A percentile compares a stretch with the other conserved stretches of the same genome.
These are phyloP conservation scores for Trogon surrucura DNA, from an alignment of 2,113 vertebrate species.

Conservation along the genomic window DNA sequence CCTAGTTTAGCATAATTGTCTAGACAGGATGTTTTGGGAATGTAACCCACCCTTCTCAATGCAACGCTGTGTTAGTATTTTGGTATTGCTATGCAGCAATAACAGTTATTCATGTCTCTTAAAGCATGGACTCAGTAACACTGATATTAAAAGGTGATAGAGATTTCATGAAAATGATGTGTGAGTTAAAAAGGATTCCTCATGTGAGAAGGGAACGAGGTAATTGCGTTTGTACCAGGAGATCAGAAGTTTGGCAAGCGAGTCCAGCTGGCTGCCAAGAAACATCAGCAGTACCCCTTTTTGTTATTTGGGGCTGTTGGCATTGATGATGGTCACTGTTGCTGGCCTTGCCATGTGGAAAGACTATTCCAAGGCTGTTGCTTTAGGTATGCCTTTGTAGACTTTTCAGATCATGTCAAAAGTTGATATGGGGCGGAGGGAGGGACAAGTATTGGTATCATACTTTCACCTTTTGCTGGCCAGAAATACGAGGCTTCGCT, in stretches of 20 bases:
- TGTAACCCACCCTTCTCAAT: neutral
- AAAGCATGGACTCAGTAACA: neutral
- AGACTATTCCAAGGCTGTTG: neutral
- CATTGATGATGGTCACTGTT: neutral
- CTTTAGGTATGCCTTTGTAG: neutral
- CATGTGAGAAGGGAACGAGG: neutral
- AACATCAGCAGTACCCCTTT: neutral
- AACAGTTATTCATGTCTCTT: neutral
- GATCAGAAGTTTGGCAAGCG: neutral
- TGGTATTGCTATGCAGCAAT: neutral
- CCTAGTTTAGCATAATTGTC: slow-evolving; percentile 31
- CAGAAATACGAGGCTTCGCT: neutral
- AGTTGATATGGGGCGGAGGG: neutral
- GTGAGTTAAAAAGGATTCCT: neutral
- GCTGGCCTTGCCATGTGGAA: neutral
- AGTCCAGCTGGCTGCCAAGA: neutral
- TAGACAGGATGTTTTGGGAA: slow-evolving; percentile 47
- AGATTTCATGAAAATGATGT: neutral
- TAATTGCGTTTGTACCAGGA: neutral
- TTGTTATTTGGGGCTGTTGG: neutral
- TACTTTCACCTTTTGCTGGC: neutral
- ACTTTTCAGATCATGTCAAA: neutral
- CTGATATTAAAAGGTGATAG: neutral
- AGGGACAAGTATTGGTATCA: neutral
- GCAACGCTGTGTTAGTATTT: neutral